These are phyloP conservation scores for Caenorhabditis macrosperma DNA, from an alignment of 2,888 invertebrate species.

Conservation along the genomic window DNA sequence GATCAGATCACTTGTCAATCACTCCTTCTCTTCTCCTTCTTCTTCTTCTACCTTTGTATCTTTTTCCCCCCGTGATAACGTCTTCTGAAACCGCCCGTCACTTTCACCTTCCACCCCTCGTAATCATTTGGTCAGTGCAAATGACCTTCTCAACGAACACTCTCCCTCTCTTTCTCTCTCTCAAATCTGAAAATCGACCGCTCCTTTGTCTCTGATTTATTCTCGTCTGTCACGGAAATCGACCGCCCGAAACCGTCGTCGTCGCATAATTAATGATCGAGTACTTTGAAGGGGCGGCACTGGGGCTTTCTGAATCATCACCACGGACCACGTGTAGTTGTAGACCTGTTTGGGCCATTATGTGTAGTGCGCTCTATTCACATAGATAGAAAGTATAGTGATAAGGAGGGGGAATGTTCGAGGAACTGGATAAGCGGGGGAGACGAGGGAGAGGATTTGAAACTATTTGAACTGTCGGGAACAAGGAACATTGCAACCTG, in stretches of 20 bases:
- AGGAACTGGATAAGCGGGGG: not conserved
- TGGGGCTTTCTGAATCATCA: slow-evolving; percentile 18
- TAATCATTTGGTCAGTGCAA: not conserved
- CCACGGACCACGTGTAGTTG: not conserved
- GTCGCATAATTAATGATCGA: slow-evolving; percentile 41
- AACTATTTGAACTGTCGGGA: no score
- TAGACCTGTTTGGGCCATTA: not conserved
- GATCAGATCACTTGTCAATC: slow-evolving; percentile 4
- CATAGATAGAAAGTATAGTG: not conserved
- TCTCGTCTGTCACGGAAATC: slow-evolving; percentile 39
- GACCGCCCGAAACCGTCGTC: not conserved
- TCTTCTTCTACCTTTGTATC: not conserved
- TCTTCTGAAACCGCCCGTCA: not conserved
- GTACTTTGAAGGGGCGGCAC: slow-evolving; percentile 28
- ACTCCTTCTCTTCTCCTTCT: not conserved
- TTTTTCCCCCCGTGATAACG: not conserved
- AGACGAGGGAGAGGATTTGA: no score
- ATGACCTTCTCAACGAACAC: not conserved
- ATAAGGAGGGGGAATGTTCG: no score
- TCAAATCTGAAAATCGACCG: not conserved
- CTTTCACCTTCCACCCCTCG: not conserved
- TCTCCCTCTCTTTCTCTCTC: not conserved
- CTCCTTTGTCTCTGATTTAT: slow-evolving; percentile 27
- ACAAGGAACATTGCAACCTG: no score
- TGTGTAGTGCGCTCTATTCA: slow-evolving; percentile 3